Percentiles rank a stretch among this genome's conserved stretches.
Conservation (phyloP, 1,140 invertebrate genomes). For the Caerostris extrusa region DNA sequence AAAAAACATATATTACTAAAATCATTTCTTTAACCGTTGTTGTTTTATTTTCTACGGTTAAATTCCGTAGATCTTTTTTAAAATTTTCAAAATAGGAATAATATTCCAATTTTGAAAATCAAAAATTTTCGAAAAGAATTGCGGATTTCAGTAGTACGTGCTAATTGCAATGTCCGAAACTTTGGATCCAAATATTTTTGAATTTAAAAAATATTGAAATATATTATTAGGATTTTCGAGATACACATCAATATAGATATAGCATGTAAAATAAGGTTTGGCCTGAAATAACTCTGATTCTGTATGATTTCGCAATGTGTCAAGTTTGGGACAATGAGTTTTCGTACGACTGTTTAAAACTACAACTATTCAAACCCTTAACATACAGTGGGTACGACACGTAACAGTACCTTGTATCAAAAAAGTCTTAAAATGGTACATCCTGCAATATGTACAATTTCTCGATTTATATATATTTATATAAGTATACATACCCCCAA, state of each 20-base stretch:
- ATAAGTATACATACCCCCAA: slow-evolving; percentile 72
- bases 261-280: slow-evolving; percentile 46
- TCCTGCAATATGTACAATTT: slow-evolving; percentile 73
- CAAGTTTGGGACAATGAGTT: slow-evolving; percentile 46
- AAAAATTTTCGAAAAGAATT: no score
- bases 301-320: slow-evolving; percentile 39
- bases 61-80: no score
- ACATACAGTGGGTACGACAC: slow-evolving; percentile 71
- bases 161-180: no score
- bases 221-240: background rate
- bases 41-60: no score
- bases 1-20: no score
- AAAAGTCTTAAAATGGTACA: slow-evolving; percentile 67
- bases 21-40: no score
- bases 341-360: slow-evolving; percentile 64
- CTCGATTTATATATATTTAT: slow-evolving; percentile 68
- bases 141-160: no score
- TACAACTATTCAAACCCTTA: slow-evolving; percentile 75
- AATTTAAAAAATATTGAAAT: no score
- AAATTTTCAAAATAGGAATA: no score
- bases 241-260: background rate
- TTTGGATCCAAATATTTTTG: no score
- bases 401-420: slow-evolving; percentile 76
- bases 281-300: slow-evolving; percentile 20
- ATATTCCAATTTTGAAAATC: no score